Percentiles rank a stretch among this genome's conserved stretches.
These are phyloP conservation scores for Caranx melampygus DNA, from an alignment of 2,113 vertebrate genomes.

Conservation along the genomic window DNA sequence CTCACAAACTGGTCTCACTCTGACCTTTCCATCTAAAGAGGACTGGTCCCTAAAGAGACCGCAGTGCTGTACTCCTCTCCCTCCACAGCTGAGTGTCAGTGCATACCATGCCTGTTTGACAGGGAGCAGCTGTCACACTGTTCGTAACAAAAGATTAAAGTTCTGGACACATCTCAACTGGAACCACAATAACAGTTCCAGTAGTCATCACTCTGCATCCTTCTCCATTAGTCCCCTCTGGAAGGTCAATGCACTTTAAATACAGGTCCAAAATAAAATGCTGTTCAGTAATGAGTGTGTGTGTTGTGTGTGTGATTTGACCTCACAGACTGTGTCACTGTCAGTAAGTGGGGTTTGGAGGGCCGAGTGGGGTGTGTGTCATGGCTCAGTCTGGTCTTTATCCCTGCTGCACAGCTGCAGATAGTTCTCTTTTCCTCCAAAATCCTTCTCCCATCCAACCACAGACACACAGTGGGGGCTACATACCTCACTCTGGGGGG, in stretches of 20 bases:
- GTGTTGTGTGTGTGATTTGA: slow-evolving; percentile 33
- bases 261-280: slow-evolving; percentile 50
- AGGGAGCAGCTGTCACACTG: slow-evolving; percentile 72
- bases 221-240: slow-evolving; percentile 29
- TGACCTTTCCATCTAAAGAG: slow-evolving; percentile 73
- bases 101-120: slow-evolving; percentile 56
- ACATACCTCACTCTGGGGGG: slow-evolving; percentile 35
- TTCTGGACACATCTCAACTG: slow-evolving; percentile 39
- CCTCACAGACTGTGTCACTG: slow-evolving; percentile 10
- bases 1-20: slow-evolving; percentile 33
- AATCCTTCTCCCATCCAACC: slow-evolving; percentile 16
- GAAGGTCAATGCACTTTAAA: slow-evolving; percentile 63
- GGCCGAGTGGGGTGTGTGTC: slow-evolving; percentile 3
- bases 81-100: slow-evolving; percentile 22
- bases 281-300: background rate
- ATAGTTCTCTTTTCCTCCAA: slow-evolving; percentile 26
- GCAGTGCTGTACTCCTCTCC: slow-evolving; percentile 34
- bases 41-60: slow-evolving; percentile 49
- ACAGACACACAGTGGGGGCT: slow-evolving; percentile 22
- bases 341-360: slow-evolving; percentile 10
- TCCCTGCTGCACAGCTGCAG: slow-evolving; percentile 70
- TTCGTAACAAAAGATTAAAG: slow-evolving; percentile 65
- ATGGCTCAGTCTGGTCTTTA: slow-evolving; percentile 30
- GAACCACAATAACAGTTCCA: slow-evolving; percentile 64
- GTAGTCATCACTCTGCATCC: slow-evolving; percentile 37